A percentile compares a stretch with the other conserved stretches of the same genome.
phyloP scores from a whole-genome alignment of 1,140 invertebrate species.

The Colletes latitarsis region DNA sequence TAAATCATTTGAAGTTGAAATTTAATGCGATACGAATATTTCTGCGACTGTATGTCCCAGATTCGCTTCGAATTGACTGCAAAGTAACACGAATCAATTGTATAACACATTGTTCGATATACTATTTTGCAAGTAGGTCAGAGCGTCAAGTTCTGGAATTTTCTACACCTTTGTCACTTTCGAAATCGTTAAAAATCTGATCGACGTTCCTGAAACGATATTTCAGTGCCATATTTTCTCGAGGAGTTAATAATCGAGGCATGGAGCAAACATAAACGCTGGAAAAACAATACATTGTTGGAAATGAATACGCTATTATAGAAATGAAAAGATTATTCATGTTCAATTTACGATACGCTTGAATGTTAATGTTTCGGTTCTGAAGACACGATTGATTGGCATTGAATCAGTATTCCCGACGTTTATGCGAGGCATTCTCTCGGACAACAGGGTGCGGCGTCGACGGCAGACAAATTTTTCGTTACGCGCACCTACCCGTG shows the following conservation, averaged over 20 bases:
- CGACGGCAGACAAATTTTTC: constrained; percentile 44
- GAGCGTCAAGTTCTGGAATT: not conserved
- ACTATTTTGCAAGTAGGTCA: not conserved
- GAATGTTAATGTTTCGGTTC: not conserved
- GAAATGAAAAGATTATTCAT: constrained; percentile 10
- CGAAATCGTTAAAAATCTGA: not conserved
- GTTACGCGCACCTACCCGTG: constrained; percentile 33
- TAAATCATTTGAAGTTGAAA: no score
- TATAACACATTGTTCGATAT: not conserved
- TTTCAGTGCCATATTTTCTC: no score
- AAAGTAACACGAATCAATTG: not conserved
- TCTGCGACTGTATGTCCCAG: not conserved
- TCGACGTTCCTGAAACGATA: not conserved
- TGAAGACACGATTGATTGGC: constrained; percentile 10
- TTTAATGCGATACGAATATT: no score
- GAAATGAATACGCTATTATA: not conserved
- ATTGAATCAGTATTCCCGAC: constrained; percentile 8
- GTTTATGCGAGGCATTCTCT: not conserved
- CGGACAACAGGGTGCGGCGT: constrained; percentile 18
- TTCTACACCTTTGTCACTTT: not conserved
- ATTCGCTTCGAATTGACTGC: not conserved
- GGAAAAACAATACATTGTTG: constrained; percentile 18
- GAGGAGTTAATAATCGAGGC: not conserved
- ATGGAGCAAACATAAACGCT: not conserved
- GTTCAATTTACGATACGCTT: not conserved